A percentile compares a stretch with the other conserved stretches of the same genome.
Evolutionary conservation across 2,113 vertebrate genomes (phyloP).

Genomic region (Xiphias gladius): DNA sequence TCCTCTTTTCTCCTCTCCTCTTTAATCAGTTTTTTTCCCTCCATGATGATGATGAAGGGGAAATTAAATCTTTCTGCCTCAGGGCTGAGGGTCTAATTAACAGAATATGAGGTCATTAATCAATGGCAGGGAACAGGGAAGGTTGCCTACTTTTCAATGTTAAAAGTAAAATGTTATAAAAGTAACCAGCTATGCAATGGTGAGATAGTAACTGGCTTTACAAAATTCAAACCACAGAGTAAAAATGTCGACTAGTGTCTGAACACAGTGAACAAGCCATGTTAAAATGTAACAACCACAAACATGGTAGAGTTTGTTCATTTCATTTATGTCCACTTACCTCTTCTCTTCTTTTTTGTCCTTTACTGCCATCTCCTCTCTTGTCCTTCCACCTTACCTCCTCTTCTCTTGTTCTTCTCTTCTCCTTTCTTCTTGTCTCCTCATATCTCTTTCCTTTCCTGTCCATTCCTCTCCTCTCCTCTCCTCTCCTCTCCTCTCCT

Average conservation of each 20-base stretch:
- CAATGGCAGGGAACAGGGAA: slow-evolving; percentile 86
- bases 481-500: not conserved
- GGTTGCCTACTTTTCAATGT: slow-evolving; percentile 79
- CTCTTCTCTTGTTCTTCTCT: not conserved
- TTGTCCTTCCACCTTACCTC: not conserved
- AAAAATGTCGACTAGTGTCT: slow-evolving; percentile 30
- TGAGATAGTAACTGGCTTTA: slow-evolving; percentile 65
- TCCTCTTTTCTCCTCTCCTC: slow-evolving; percentile 58
- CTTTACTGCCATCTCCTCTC: not conserved
- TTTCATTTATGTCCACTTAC: not conserved
- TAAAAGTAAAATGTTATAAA: slow-evolving; percentile 72
- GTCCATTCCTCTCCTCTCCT: not conserved
- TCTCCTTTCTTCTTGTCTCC: not conserved
- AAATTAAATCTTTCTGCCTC: slow-evolving; percentile 94
- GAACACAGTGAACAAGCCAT: not conserved
- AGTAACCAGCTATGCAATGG: slow-evolving; percentile 53
- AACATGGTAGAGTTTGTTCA: not conserved
- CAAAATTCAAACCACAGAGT: slow-evolving; percentile 36
- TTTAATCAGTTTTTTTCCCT: slow-evolving; percentile 89
- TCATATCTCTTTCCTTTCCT: not conserved
- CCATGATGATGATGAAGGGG: slow-evolving; percentile 88
- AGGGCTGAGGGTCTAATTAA: slow-evolving; percentile 91
- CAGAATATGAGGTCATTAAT: slow-evolving; percentile 98
- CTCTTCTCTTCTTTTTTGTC: not conserved
- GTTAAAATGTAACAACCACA: slow-evolving; percentile 4